phyloP scores from a whole-genome alignment of 2,113 vertebrate species.

The Gavia stellata region DNA sequence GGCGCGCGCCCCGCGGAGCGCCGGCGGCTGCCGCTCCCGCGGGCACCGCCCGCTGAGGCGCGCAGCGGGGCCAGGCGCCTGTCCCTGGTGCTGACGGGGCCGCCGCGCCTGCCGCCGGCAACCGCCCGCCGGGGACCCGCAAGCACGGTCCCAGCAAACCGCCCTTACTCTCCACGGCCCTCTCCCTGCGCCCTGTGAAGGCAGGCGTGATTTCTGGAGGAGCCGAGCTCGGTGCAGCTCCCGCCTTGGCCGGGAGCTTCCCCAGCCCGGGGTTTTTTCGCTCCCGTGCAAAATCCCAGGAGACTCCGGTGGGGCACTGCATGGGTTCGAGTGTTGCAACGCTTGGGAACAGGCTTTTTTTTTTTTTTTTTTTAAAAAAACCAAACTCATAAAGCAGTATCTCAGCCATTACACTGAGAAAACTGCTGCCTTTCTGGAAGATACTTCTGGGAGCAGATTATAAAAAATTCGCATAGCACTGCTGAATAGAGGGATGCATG shows the following conservation, averaged over 20 bases:
- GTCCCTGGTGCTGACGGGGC: background rate
- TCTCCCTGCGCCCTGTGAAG: no score
- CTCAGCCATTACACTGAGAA: background rate
- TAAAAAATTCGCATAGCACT: rapidly evolving
- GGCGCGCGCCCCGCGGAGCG: background rate
- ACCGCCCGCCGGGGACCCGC: background rate
- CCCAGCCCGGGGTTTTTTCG: rapidly evolving
- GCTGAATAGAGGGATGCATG: background rate
- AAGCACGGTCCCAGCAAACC: background rate
- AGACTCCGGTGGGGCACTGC: no score
- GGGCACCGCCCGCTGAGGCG: background rate
- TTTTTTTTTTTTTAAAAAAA: no score
- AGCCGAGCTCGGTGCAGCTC: background rate
- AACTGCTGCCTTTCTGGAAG: background rate
- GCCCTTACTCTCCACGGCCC: rapidly evolving
- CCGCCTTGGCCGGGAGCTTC: background rate
- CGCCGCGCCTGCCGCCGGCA: background rate
- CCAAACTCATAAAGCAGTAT: background rate
- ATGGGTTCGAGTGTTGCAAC: no score
- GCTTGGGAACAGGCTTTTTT: background rate
- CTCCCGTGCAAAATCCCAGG: background rate
- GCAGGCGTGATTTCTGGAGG: no score
- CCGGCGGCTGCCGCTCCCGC: background rate
- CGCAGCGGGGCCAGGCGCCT: background rate
- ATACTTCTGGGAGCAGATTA: background rate